Evolutionary conservation across 2,888 invertebrate species (phyloP).

Genomic region (Hipparchia sbordonii): DNA sequence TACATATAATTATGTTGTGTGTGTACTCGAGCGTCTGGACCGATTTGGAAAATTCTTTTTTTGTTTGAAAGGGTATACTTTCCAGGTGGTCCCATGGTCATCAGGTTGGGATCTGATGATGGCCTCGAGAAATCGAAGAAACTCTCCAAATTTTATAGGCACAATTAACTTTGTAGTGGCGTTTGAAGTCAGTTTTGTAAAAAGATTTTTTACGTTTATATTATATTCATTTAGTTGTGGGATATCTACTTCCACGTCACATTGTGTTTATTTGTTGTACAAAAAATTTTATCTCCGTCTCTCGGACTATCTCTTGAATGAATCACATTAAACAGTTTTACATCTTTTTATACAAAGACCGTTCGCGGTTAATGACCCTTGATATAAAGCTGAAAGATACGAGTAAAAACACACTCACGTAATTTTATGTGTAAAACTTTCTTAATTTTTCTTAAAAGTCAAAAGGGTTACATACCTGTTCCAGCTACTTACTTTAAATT

Average conservation of each 20-base stretch:
- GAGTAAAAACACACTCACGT: background rate
- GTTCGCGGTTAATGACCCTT: constrained; percentile 21
- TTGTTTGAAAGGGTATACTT: no score
- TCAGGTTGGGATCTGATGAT: no score
- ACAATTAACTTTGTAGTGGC: no score
- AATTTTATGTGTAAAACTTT: background rate
- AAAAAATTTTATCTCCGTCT: background rate
- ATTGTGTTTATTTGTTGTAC: constrained; percentile 6
- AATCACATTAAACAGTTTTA: constrained; percentile 16
- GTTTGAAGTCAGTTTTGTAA: no score
- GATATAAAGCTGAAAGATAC: constrained; percentile 9
- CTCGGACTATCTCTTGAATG: constrained; percentile 11
- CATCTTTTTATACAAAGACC: constrained; percentile 19
- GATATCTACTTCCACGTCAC: background rate
- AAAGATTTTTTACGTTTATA: background rate
- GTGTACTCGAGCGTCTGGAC: no score
- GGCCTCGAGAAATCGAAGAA: no score
- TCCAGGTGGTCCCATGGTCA: no score
- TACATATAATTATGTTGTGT: no score
- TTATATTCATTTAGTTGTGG: no score
- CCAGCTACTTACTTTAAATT: background rate
- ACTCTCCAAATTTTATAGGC: no score
- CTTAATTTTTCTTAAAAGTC: constrained; percentile 1
- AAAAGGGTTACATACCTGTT: background rate
- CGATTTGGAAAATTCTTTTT: no score